Conservation (phyloP, 2,113 vertebrate species). For the Orycteropus afer region DNA sequence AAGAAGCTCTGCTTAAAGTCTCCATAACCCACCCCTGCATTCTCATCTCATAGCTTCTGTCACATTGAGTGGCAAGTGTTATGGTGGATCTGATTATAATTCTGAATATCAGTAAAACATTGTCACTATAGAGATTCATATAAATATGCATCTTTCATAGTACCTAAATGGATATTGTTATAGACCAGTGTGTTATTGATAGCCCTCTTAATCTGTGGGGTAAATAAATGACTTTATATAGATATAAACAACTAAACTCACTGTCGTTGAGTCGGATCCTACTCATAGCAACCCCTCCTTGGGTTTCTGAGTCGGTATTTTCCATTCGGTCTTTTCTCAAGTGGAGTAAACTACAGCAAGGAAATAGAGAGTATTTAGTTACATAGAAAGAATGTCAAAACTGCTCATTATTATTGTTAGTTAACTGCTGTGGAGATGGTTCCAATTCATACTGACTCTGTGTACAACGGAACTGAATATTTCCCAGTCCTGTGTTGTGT, state of each 20-base stretch:
- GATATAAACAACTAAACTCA: no score
- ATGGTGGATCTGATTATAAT: not conserved
- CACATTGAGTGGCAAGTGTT: not conserved
- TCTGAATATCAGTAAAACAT: not conserved
- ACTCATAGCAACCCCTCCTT: no score
- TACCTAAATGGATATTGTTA: not conserved
- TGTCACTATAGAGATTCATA: not conserved
- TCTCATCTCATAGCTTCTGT: not conserved
- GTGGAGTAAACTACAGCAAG: not conserved
- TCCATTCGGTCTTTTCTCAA: not conserved
- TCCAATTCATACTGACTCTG: no score
- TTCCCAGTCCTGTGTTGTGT: no score
- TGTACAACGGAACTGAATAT: no score
- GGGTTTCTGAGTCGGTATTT: no score
- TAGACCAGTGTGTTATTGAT: not conserved
- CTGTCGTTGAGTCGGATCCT: no score
- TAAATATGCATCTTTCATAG: not conserved
- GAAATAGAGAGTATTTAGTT: not conserved
- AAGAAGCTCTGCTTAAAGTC: not conserved
- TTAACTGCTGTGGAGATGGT: no score
- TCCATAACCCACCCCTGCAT: not conserved
- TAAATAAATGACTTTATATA: not conserved
- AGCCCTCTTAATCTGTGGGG: not conserved
- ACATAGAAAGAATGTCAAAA: not conserved
- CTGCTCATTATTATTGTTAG: not conserved